Conservation (phyloP, 2,888 invertebrate species). For the Pelosia muscerda region DNA sequence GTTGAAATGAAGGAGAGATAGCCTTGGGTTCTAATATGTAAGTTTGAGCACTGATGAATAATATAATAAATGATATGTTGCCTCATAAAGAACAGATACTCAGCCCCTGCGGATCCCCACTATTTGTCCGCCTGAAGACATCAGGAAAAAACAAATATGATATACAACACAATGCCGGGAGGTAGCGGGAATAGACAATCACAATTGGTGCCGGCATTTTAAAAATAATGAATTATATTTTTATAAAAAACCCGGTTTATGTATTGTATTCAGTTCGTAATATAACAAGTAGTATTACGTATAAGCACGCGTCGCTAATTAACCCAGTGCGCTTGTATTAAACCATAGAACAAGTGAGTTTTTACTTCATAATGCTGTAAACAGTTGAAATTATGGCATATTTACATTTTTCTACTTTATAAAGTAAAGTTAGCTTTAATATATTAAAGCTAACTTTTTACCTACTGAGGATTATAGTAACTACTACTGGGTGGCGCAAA, state of each 20-base stretch:
- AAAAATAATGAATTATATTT: not conserved
- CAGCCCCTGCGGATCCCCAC: too few species aligned
- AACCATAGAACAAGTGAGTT: not conserved
- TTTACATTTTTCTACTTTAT: not conserved
- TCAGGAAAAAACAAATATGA: too few species aligned
- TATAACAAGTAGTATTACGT: not conserved
- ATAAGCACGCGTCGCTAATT: conserved; percentile 1
- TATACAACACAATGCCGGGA: too few species aligned
- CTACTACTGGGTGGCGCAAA: too few species aligned
- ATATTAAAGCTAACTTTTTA: not conserved
- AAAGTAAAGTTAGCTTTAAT: too few species aligned
- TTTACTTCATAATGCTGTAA: not conserved
- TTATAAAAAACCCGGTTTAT: not conserved
- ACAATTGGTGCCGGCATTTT: not conserved
- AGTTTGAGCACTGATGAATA: not conserved
- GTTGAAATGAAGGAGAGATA: not conserved
- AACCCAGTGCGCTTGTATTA: not conserved
- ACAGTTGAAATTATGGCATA: not conserved
- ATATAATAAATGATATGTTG: too few species aligned
- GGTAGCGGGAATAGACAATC: too few species aligned
- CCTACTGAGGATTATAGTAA: not conserved
- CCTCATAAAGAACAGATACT: too few species aligned
- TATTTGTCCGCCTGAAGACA: too few species aligned
- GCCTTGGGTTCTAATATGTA: not conserved
- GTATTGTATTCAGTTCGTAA: not conserved